Evolutionary conservation across 2,888 invertebrate genomes (phyloP), one percentile per base, ranked within the genome.

Genomic region (Agonopterix arenella): DNA sequence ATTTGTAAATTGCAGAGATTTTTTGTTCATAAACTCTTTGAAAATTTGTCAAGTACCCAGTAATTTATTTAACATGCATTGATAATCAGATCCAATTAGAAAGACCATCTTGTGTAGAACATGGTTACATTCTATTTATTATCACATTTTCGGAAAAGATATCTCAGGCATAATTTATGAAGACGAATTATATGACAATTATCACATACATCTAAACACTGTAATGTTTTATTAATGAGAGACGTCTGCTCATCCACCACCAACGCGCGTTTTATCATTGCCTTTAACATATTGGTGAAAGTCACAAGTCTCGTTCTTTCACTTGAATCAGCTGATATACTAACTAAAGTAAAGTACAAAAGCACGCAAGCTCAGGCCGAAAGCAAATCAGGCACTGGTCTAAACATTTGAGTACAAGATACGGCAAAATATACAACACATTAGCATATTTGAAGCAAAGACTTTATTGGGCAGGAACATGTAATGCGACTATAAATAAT

Each of bases 381-480:
- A 28, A 28, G 28, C 28, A 28, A 28, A 28, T 28, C 28, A 28
- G 28, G 28, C 28, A 28, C 28, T 28, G 7, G 28, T 28, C 28
- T 28, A 28, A 28, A 28, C 7, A 28, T 28, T 28, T 7, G 28
- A 65, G 68, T 70, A 74, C 71, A 60, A 66, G 63, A 40, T 81
- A 82, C 77, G 75, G 73, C 70, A 68, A 74, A 76, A 74, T 77
- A 77, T 79, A 79, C 73, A 67, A 59, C 64, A 73, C 65, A 83
- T 85, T 86, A 80, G 81, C 84, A 84, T 86, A 80, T 74, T 76
- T 64, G 11, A 43, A 43, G 76, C 71, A 70, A 71, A 71, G 69
- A 66, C 74, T 85, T 86, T 85, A 88, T 84, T 79, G 81, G 69
- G 66, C 61, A 74, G 62, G 71, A 78, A 82, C 88, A 86, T 88